A percentile compares a stretch with the other conserved stretches of the same genome.
Evolutionary conservation across 2,797 vertebrate species (phyloP).

Genomic region (Vipera latastei): DNA sequence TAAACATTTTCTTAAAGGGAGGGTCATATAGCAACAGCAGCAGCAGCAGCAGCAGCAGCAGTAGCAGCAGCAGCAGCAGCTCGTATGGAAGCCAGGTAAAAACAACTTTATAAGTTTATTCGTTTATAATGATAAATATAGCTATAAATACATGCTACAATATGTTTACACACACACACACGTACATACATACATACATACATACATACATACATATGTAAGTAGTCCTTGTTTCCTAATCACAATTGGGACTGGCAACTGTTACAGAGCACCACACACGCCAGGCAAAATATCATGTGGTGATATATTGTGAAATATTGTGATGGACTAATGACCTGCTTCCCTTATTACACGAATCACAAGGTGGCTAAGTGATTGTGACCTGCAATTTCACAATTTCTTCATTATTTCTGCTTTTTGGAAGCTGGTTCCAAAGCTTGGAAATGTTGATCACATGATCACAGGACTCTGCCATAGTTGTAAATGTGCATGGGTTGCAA

Average conservation of each 20-base stretch:
- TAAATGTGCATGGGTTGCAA: not conserved
- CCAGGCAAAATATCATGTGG: not conserved
- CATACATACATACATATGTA: not conserved
- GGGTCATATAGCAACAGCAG: not conserved
- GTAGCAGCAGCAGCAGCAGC: not conserved
- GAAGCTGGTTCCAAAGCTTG: not conserved
- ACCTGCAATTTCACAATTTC: not conserved
- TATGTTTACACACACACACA: not conserved
- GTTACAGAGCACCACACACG: not conserved
- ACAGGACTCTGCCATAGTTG: not conserved
- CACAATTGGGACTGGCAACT: not conserved
- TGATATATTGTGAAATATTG: not conserved
- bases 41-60: not conserved
- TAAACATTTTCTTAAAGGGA: slow-evolving; percentile 2
- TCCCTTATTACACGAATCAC: not conserved
- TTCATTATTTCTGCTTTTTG: not conserved
- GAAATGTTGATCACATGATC: not conserved
- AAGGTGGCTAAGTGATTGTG: not conserved
- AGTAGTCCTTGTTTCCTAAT: not conserved
- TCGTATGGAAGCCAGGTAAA: slow-evolving; percentile 5
- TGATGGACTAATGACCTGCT: not conserved
- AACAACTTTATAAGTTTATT: not conserved
- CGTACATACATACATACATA: not conserved
- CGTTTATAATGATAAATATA: not conserved
- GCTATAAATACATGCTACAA: not conserved